A percentile compares a stretch with the other conserved stretches of the same genome.
Conservation (phyloP, 2,113 vertebrate genomes). For the Trochalopteron elliotii region DNA sequence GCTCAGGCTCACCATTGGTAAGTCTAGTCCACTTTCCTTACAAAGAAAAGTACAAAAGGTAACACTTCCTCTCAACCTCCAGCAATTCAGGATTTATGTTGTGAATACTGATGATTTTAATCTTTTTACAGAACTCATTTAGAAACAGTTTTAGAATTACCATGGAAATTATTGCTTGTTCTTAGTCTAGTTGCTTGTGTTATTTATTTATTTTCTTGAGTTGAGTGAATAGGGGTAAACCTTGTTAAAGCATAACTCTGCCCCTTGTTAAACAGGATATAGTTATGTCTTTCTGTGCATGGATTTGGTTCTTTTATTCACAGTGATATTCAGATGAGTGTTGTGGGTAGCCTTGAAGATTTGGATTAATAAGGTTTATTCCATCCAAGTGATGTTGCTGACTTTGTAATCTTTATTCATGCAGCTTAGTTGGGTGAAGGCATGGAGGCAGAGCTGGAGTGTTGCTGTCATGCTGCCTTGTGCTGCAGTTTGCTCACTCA, state of each 20-base stretch:
- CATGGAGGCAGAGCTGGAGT: not conserved
- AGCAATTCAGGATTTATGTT: not conserved
- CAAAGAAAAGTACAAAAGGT: not conserved
- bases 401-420: constrained; percentile 6
- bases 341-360: constrained; percentile 30
- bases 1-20: not conserved
- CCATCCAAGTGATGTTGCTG: not conserved
- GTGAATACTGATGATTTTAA: not conserved
- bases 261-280: not conserved
- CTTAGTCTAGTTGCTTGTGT: not conserved
- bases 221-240: not conserved
- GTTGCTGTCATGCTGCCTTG: not conserved
- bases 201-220: not conserved
- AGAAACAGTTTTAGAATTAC: not conserved
- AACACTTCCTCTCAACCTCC: not conserved
- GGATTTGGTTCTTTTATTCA: constrained; percentile 10
- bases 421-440: not conserved
- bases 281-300: not conserved
- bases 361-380: constrained; percentile 41
- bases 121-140: not conserved
- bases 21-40: not conserved
- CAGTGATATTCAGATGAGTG: not conserved
- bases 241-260: not conserved
- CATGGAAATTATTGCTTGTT: not conserved
- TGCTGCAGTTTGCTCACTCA: not conserved